Percentiles rank a stretch among this genome's conserved stretches.
phyloP scores from a whole-genome alignment of 2,113 vertebrate species.

The Spea bombifrons region DNA sequence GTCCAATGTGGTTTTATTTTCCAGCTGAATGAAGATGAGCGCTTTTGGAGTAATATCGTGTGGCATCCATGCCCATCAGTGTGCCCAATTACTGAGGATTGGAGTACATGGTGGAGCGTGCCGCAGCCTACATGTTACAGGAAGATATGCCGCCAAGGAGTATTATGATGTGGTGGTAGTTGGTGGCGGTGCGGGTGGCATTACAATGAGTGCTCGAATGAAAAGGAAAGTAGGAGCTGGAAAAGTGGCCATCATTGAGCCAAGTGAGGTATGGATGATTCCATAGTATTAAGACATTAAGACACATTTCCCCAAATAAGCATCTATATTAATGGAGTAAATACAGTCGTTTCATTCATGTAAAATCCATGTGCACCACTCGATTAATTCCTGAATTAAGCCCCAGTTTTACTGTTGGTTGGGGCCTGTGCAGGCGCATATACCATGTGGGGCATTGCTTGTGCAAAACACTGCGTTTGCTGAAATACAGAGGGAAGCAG shows the following conservation, averaged over 20 bases:
- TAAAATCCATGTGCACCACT: too few relatives aligned
- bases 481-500: too few relatives aligned
- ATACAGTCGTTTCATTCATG: too few relatives aligned
- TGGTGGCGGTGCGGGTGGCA: slow-evolving; percentile 86
- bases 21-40: slow-evolving; percentile 59
- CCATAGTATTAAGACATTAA: neutral
- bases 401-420: too few relatives aligned
- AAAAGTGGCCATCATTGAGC: slow-evolving; percentile 89
- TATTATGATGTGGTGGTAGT: slow-evolving; percentile 87
- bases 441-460: too few relatives aligned
- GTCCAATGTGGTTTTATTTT: neutral
- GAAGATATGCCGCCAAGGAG: slow-evolving; percentile 64
- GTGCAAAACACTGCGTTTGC: too few relatives aligned
- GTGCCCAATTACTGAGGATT: slow-evolving; percentile 52
- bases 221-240: slow-evolving; percentile 83
- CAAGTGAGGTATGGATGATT: slow-evolving; percentile 71
- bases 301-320: neutral
- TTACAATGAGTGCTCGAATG: slow-evolving; percentile 91
- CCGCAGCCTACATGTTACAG: slow-evolving; percentile 57
- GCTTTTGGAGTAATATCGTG: slow-evolving; percentile 37
- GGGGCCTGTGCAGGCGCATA: too few relatives aligned
- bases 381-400: too few relatives aligned
- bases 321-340: too few relatives aligned
- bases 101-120: slow-evolving; percentile 46
- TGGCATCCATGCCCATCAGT: slow-evolving; percentile 37